Conservation (phyloP, 2,113 vertebrate species). For the Equus przewalskii region DNA sequence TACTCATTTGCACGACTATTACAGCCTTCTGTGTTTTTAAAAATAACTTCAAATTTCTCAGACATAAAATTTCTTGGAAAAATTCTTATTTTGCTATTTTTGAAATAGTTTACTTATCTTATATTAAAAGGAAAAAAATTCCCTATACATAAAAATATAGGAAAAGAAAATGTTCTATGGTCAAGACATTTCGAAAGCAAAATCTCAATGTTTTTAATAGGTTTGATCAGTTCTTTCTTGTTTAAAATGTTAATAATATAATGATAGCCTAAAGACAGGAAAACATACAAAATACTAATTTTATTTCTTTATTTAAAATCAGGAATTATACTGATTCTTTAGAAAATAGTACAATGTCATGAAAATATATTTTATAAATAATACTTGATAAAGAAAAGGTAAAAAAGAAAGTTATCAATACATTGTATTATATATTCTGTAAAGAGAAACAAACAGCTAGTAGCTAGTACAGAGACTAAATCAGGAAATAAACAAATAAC, state of each 20-base stretch:
- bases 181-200: slow-evolving; percentile 40
- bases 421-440: background rate
- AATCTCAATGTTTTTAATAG: background rate
- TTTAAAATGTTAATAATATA: slow-evolving; percentile 52
- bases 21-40: background rate
- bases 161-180: background rate
- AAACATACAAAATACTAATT: background rate
- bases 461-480: background rate
- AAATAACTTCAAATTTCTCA: slow-evolving; percentile 48
- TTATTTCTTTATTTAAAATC: slow-evolving; percentile 53
- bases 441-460: background rate
- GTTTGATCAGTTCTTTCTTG: slow-evolving; percentile 36
- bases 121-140: slow-evolving; percentile 38
- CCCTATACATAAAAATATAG: background rate
- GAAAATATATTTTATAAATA: slow-evolving; percentile 29
- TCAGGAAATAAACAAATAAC: background rate
- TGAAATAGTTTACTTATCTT: background rate
- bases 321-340: slow-evolving; percentile 32
- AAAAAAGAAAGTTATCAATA: slow-evolving; percentile 11
- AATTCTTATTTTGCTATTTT: slow-evolving; percentile 53
- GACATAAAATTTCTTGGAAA: slow-evolving; percentile 25
- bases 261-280: background rate
- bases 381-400: background rate
- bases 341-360: slow-evolving; percentile 17
- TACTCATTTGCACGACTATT: background rate